Base-by-base conservation (phyloP, 2,888 invertebrate genomes). In the Notodonta ziczac region DNA sequence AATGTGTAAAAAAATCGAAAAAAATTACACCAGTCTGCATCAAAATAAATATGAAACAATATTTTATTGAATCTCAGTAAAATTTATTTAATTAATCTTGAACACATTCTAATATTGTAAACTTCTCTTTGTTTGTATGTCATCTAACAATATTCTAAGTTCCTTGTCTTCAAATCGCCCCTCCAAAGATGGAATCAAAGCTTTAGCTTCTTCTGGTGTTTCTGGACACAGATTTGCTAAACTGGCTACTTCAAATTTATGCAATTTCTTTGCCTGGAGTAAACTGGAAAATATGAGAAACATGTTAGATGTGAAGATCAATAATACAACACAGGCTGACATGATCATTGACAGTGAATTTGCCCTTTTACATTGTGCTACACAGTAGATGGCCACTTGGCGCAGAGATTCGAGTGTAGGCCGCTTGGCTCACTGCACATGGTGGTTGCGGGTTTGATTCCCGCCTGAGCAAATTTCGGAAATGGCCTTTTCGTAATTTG, bases 181-280 rank as follows among this genome's bases (percentile, higher is more conserved):
- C 89, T 99, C 99, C 69, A 99, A 91, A 71, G 99, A 99, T 63
- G 99, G 99, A 83, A 99, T 98, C 12, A 99, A 93, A 16, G 99
- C 97, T 92, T 99, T 99, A 0, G 99, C 99, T 94, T 99, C 99
- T 84, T 99, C 99, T 0, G 99, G 97, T 51, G 98, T 98, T 92
- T 99, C 99, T 0, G 99, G 99, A 81, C 99, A 99, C n/a, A 99
- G 93, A 91, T 99, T 99, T 2, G 99, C 99, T 73, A 99, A 94
- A 13, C 99, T 98, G 0, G 99, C 99, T 62, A 99, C 94, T 90
- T 99, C 99, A 93, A 99, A 99, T 93, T 99, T 99, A 90, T 99
- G 99, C 13, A 99, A 92, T 83, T 98, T 99, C 85, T 99, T 99
- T 83, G 98, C 97, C 94, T 97, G 97, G 58, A 99, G 91, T 62